Base-by-base conservation (phyloP, 2,888 invertebrate species). In the Priapulus caudatus region DNA sequence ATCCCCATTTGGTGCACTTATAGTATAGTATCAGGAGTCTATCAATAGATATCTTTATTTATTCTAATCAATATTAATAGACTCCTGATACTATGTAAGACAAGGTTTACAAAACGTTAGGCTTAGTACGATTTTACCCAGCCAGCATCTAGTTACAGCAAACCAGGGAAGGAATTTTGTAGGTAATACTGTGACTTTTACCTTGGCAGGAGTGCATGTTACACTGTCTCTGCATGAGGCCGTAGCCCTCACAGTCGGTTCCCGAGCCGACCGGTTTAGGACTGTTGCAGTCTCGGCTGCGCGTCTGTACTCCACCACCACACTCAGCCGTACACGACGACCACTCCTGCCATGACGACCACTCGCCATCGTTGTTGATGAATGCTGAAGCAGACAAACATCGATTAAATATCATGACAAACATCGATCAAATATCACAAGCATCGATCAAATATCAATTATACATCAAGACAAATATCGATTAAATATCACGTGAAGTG, bases 141-240 rank as follows among this genome's bases (percentile, higher is more conserved):
- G n/a, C n/a, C n/a, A n/a, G n/a, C n/a, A n/a, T n/a, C n/a, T n/a
- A n/a, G n/a, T n/a, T n/a, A n/a, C n/a, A n/a, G n/a, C n/a, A n/a
- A n/a, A n/a, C n/a, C n/a, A n/a, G n/a, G n/a, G n/a, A n/a, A n/a
- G n/a, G n/a, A n/a, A n/a, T n/a, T n/a, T n/a, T n/a, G n/a, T n/a
- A n/a, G n/a, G n/a, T n/a, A n/a, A n/a, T n/a, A n/a, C n/a, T n/a
- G n/a, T n/a, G n/a, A 10, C 33, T 33, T 58, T 60, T 59, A 78
- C 79, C 79, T 63, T 75, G 72, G 63, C 89, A 89, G 0, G 81
- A 74, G 50, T 85, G 82, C 2, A 77, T 75, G 65, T 87, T 86
- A 65, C 88, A 89, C 0, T 78, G 76, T 15, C 82, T 76, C 44
- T 80, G 78, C 72, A 84, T 81, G 2, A 75, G 73, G 0, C 76